Evolutionary conservation across 2,888 invertebrate species (phyloP).

Genomic region (Zeuzera pyrina): DNA sequence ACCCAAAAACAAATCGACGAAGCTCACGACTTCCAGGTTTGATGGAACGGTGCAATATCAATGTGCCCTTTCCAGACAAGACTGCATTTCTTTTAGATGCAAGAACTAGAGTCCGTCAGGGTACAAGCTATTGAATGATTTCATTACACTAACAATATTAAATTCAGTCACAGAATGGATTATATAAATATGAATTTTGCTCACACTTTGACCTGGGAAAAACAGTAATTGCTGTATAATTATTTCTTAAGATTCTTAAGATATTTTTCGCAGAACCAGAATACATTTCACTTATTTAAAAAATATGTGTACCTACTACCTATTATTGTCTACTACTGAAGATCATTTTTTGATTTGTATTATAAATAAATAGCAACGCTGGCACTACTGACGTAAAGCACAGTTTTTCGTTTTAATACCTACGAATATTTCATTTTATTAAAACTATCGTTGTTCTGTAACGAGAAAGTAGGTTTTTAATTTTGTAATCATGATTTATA

Average conservation of each 20-base stretch:
- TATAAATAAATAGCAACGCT: no score
- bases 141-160: neutral
- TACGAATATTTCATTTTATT: no score
- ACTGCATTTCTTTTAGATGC: constrained; percentile 51
- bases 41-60: constrained; percentile 40
- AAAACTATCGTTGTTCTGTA: no score
- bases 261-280: neutral
- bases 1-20: constrained; percentile 35
- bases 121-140: constrained; percentile 26
- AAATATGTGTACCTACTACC: neutral
- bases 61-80: constrained; percentile 57
- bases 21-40: constrained; percentile 25
- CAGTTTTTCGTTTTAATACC: no score
- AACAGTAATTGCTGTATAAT: neutral
- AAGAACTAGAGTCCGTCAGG: constrained; percentile 62
- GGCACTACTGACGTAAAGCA: no score
- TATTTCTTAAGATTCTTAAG: neutral
- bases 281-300: neutral
- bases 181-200: no score
- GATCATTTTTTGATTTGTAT: no score
- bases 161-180: no score
- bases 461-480: no score
- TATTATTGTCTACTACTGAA: no score
- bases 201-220: neutral
- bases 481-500: no score